Percentiles rank a stretch among this genome's conserved stretches.
Conservation (phyloP, 2,888 invertebrate species). For the Quadroppia sp. region DNA sequence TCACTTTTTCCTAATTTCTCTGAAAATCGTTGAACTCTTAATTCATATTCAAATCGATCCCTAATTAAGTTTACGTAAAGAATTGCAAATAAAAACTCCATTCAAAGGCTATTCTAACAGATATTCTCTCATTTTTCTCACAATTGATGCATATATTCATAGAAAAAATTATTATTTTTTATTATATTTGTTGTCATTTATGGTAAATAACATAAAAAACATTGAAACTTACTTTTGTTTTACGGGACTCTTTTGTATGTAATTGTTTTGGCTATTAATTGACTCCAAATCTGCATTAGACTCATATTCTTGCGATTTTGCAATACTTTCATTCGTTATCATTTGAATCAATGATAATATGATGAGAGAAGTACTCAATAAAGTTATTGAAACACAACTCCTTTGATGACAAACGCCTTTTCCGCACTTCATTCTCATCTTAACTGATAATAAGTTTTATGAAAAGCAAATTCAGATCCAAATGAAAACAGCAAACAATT, state of each 20-base stretch:
- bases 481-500: background rate
- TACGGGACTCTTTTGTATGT: background rate
- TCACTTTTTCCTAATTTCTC: too few relatives aligned
- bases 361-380: conserved; percentile 16
- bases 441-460: background rate
- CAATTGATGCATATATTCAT: too few relatives aligned
- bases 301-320: conserved; percentile 18
- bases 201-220: background rate
- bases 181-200: background rate
- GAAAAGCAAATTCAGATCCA: background rate
- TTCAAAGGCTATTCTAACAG: too few relatives aligned
- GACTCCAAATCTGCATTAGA: conserved; percentile 14
- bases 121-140: too few relatives aligned
- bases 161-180: too few relatives aligned
- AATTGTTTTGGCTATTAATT: conserved; percentile 24
- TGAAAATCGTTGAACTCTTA: too few relatives aligned
- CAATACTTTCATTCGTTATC: conserved; percentile 10
- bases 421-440: conserved; percentile 15
- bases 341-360: conserved; percentile 23
- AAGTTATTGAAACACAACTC: conserved; percentile 12
- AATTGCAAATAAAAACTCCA: too few relatives aligned
- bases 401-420: conserved; percentile 19
- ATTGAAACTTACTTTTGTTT: conserved; percentile 25
- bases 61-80: too few relatives aligned
- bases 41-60: too few relatives aligned